Percentiles rank a stretch among this genome's conserved stretches.
These are phyloP conservation scores for Sebastes alutus DNA, from an alignment of 2,797 vertebrate genomes.

Conservation along the genomic window DNA sequence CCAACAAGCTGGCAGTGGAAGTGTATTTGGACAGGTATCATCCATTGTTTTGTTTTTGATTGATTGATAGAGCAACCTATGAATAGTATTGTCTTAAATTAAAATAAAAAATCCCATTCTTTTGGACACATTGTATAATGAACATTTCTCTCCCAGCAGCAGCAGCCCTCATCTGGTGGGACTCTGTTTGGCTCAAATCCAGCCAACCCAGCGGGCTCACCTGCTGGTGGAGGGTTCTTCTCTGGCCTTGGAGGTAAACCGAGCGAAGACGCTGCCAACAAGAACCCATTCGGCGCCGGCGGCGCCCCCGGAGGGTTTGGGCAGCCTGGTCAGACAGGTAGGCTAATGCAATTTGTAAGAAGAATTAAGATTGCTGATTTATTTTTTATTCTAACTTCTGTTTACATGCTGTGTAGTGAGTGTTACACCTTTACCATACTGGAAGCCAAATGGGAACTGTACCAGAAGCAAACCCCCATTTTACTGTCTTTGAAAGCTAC, in stretches of 20 bases:
- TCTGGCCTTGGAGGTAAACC: constrained; percentile 96
- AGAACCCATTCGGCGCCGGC: constrained; percentile 92
- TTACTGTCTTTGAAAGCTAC: neutral
- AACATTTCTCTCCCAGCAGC: constrained; percentile 49
- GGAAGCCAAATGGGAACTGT: neutral
- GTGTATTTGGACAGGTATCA: constrained; percentile 92
- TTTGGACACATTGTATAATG: neutral
- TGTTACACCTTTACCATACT: neutral
- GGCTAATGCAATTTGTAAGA: neutral
- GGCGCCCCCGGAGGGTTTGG: constrained; percentile 86
- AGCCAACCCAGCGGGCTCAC: constrained; percentile 60
- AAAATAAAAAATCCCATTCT: neutral
- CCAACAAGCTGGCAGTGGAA: constrained; percentile 82
- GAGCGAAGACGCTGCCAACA: constrained; percentile 94
- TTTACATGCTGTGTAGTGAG: neutral
- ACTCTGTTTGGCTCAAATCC: constrained; percentile 87
- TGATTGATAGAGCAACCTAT: neutral
- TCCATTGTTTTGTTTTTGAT: neutral
- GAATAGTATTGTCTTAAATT: neutral
- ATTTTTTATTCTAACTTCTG: neutral
- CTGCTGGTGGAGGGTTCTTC: constrained; percentile 89
- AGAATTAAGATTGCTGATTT: neutral
- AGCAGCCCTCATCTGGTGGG: constrained; percentile 80
- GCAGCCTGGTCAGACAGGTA: constrained; percentile 77
- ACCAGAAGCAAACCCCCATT: neutral